phyloP scores from a whole-genome alignment of 2,888 invertebrate genomes.

The Anthrax anthrax region DNA sequence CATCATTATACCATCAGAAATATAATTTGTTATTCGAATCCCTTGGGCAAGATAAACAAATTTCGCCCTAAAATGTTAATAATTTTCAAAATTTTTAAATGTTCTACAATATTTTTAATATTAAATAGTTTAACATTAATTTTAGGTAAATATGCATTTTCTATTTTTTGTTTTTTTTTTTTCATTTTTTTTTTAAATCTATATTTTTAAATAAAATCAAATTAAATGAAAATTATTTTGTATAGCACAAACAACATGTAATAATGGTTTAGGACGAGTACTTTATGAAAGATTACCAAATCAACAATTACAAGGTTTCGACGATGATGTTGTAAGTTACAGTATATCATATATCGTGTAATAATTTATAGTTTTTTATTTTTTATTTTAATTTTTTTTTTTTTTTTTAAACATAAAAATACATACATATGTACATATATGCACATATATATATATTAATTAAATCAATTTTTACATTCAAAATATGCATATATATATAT shows the following conservation, averaged over 20 bases:
- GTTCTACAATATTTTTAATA: constrained; percentile 7
- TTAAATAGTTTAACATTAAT: constrained; percentile 8
- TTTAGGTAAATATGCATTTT: constrained; percentile 10
- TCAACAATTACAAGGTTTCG: constrained; percentile 77
- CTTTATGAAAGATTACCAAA: constrained; percentile 81
- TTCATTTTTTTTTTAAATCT: neutral
- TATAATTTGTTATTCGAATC: too few species aligned
- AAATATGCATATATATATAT: constrained; percentile 2
- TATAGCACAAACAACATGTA: constrained; percentile 70
- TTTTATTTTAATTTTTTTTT: neutral
- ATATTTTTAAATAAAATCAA: neutral
- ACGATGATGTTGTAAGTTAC: constrained; percentile 65
- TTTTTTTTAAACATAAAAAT: neutral
- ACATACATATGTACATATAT: neutral
- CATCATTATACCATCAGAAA: too few species aligned
- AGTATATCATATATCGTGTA: constrained; percentile 26
- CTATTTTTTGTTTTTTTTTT: neutral
- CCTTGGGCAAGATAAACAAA: too few species aligned
- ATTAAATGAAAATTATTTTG: neutral
- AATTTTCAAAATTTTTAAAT: constrained; percentile 3
- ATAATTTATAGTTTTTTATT: neutral
- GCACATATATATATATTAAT: neutral
- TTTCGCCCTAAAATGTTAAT: constrained; percentile 3
- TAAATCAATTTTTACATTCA: neutral
- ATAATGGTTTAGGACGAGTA: constrained; percentile 74